Percentiles rank a stretch among this genome's conserved stretches.
Evolutionary conservation across 2,797 vertebrate species (phyloP).

Genomic region (Lepidocolaptes lacrymiger): DNA sequence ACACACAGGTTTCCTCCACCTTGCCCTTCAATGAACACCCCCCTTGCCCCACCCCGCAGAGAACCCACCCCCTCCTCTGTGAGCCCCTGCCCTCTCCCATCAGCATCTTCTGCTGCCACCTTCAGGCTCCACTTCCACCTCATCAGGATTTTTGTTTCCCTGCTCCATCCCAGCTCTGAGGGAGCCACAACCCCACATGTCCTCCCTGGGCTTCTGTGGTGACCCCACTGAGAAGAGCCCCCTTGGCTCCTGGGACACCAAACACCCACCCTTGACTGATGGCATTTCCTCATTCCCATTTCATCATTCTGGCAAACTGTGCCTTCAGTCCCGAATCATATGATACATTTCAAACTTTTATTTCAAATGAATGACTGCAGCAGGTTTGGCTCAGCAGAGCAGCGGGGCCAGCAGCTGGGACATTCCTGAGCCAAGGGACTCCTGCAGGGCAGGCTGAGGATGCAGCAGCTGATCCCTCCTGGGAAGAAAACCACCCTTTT

Average conservation of each 20-base stretch:
- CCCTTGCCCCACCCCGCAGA: not conserved
- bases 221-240: not conserved
- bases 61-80: rapidly evolving
- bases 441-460: not conserved
- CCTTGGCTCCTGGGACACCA: not conserved
- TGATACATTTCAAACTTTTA: not conserved
- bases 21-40: not conserved
- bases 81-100: not conserved
- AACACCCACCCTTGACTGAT: rapidly evolving
- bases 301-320: not conserved
- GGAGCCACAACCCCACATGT: rapidly evolving
- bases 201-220: not conserved
- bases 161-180: not conserved
- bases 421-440: not conserved
- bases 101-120: not conserved
- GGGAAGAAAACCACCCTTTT: not conserved
- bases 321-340: not conserved
- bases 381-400: not conserved
- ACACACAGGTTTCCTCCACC: rapidly evolving
- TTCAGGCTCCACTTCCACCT: not conserved
- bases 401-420: not conserved
- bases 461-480: not conserved
- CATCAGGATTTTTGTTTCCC: not conserved
- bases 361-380: not conserved
- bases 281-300: not conserved